Base-by-base conservation (phyloP, 2,797 vertebrate species). In the Hippocampus kuda region DNA sequence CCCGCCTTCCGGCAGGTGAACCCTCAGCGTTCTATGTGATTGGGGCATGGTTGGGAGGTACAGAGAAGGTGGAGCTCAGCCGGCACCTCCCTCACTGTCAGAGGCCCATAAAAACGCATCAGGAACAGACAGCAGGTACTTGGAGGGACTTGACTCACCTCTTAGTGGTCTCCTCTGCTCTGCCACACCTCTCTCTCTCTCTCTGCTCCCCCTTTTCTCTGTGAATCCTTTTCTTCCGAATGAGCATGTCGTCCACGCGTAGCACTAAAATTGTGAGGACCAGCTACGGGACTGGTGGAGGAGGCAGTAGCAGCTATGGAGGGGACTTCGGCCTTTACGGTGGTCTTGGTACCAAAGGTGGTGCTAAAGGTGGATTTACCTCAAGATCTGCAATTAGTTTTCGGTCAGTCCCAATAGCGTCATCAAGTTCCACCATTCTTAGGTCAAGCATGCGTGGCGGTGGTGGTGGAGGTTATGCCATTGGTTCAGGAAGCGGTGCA, bases 141-240 rank as follows among this genome's bases (percentile, higher is more conserved):
- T 81, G 84, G 90, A 90, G 91, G 89, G 79, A 89, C 77, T 81
- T 78, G 79, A 83, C 79, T 88, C 73, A 84, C 89, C 89, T 91
- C 88, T 91, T 83, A 76, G 89, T 90, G 89, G 75, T 73, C 84
- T 83, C 81, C 81, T 74, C 81, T 80, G 76, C 87, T 84, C 85
- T 81, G 73, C 76, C 69, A 72, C 72, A 82, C 60, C 75, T 38
- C 71, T 87, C 46, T 84, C 69, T 84, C 69, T 84, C 69, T 84
- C 69, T 82, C 70, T 81, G 54, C 71, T 75, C 71, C 70, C 42
- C 46, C 83, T 77, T 64, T 73, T 80, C 67, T 76, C 63, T 65
- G 49, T 64, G 65, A 72, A 12, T 68, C 65, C 75, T 27, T 69
- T 48, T 74, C 75, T 65, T 68, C 56, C 75, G 75, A 81, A 64